Percentiles rank a stretch among this genome's conserved stretches.
These are phyloP conservation scores for Branchellion lobata DNA, from an alignment of 2,888 invertebrate species.

Conservation along the genomic window DNA sequence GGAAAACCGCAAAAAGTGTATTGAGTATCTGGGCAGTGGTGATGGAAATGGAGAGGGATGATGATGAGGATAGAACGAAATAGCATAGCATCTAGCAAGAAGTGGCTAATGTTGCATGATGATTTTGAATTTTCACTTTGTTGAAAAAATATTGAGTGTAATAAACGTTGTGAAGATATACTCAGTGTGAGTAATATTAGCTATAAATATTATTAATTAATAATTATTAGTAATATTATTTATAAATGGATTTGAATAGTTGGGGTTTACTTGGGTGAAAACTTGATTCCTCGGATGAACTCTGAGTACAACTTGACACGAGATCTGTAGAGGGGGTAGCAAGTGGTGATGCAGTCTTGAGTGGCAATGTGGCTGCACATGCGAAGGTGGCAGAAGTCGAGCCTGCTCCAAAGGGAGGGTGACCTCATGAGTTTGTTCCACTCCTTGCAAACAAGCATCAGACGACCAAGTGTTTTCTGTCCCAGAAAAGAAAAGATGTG, in stretches of 20 bases:
- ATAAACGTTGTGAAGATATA: no score
- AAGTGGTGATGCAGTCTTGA: background rate
- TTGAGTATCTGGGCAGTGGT: slow-evolving; percentile 53
- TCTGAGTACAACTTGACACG: background rate
- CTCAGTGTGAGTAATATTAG: slow-evolving; percentile 54
- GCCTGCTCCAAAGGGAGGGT: slow-evolving; percentile 56
- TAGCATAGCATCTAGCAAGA: no score
- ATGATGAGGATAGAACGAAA: no score
- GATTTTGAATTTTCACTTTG: no score
- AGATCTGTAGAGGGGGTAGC: background rate
- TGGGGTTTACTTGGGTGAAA: slow-evolving; percentile 49
- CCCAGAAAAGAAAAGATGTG: slow-evolving; percentile 59
- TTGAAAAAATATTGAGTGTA: no score
- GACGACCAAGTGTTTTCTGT: slow-evolving; percentile 56
- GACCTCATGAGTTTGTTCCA: slow-evolving; percentile 56
- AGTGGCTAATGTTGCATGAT: no score
- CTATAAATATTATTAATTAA: slow-evolving; percentile 55
- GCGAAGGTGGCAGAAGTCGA: slow-evolving; percentile 58
- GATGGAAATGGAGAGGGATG: no score
- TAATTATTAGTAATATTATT: slow-evolving; percentile 56
- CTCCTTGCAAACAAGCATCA: slow-evolving; percentile 55
- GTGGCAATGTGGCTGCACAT: slow-evolving; percentile 52
- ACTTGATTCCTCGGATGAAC: slow-evolving; percentile 50
- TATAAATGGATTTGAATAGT: no score
- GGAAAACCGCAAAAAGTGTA: slow-evolving; percentile 58